Evolutionary conservation across 2,888 invertebrate species (phyloP).

Genomic region (Orthosia incerta): DNA sequence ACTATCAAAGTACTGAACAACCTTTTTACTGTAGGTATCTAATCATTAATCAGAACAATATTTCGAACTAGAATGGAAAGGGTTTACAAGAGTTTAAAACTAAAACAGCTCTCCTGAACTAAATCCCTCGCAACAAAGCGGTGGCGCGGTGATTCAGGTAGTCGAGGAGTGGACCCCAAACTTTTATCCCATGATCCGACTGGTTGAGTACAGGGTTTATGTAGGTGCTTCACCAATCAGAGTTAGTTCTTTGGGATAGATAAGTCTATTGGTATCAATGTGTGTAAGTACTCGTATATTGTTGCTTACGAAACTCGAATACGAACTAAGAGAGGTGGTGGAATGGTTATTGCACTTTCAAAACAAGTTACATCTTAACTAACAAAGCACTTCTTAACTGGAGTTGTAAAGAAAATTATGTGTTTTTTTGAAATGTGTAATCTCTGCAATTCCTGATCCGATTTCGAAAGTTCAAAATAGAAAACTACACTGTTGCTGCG

Average conservation of each 20-base stretch:
- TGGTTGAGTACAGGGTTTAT: slow-evolving; percentile 29
- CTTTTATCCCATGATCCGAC: slow-evolving; percentile 58
- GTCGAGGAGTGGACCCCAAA: slow-evolving; percentile 39
- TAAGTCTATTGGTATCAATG: neutral
- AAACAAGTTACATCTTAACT: too few species aligned
- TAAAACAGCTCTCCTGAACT: slow-evolving; percentile 46
- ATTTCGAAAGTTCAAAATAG: too few species aligned
- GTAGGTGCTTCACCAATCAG: slow-evolving; percentile 21
- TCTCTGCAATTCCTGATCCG: too few species aligned
- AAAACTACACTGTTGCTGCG: too few species aligned
- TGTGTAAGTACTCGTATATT: neutral
- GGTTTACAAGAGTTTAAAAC: slow-evolving; percentile 49
- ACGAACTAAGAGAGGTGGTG: too few species aligned
- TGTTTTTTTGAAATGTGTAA: too few species aligned
- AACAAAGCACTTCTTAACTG: too few species aligned
- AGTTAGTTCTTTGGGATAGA: slow-evolving; percentile 17
- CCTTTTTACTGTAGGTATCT: too few species aligned
- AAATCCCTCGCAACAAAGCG: slow-evolving; percentile 47
- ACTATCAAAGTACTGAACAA: too few species aligned
- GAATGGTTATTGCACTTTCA: too few species aligned
- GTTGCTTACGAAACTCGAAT: too few species aligned
- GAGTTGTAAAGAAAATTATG: too few species aligned
- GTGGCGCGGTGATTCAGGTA: slow-evolving; percentile 49
- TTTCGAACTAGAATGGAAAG: slow-evolving; percentile 22
- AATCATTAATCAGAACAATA: slow-evolving; percentile 11